Evolutionary conservation across 2,113 vertebrate genomes (phyloP).

Genomic region (Choloepus hoffmanni): DNA sequence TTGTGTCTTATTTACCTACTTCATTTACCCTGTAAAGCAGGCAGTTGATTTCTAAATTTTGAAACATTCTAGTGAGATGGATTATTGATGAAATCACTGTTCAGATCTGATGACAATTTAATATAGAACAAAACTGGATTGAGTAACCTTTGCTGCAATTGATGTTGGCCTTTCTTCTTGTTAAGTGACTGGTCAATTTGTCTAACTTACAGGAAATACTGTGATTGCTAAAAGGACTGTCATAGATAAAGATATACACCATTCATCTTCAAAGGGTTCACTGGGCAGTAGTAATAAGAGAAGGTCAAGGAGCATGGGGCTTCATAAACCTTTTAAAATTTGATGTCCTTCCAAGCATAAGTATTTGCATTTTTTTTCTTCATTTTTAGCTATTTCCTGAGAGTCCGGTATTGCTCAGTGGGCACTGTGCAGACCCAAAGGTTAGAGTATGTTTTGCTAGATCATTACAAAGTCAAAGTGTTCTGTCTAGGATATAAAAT

Average conservation of each 20-base stretch:
- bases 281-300: conserved; percentile 79
- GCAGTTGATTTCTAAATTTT: conserved; percentile 70
- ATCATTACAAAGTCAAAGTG: background rate
- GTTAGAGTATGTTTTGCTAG: conserved; percentile 5
- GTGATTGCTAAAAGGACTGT: conserved; percentile 87
- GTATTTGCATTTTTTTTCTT: conserved; percentile 10
- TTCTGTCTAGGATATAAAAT: conserved; percentile 2
- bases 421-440: background rate
- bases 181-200: conserved; percentile 88
- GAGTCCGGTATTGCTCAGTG: background rate
- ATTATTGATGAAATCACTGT: conserved; percentile 85
- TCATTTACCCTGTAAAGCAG: background rate
- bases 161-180: conserved; percentile 84
- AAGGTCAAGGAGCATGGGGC: conserved; percentile 82
- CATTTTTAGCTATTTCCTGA: background rate
- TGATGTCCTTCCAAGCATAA: conserved; percentile 60
- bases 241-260: conserved; percentile 81
- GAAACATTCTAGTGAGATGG: conserved; percentile 77
- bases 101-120: conserved; percentile 87
- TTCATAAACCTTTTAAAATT: conserved; percentile 81
- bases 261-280: conserved; percentile 87
- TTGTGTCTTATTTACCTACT: conserved; percentile 40
- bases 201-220: conserved; percentile 87
- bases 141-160: conserved; percentile 86
- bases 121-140: conserved; percentile 84